These are phyloP conservation scores for Phylloscopus trochilus DNA, from an alignment of 2,113 vertebrate genomes.

Conservation along the genomic window DNA sequence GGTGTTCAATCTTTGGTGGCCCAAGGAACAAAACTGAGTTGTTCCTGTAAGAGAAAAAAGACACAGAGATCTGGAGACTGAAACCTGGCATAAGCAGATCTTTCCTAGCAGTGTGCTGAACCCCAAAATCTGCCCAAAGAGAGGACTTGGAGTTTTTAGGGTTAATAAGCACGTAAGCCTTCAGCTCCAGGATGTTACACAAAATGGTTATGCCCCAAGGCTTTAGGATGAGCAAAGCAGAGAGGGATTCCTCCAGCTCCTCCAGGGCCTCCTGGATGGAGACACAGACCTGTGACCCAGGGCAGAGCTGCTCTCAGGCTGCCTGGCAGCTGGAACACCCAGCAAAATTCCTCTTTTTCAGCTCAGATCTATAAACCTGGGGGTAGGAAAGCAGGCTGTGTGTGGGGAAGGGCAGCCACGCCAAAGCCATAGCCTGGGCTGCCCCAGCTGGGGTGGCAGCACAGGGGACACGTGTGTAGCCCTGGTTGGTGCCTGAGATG, in stretches of 20 bases:
- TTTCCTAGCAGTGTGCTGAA: not conserved
- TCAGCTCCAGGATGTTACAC: not conserved
- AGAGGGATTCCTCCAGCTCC: not conserved
- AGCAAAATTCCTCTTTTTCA: not conserved
- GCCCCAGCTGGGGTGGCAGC: accelerated
- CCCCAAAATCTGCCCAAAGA: not conserved
- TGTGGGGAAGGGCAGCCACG: not conserved
- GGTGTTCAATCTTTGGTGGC: not conserved
- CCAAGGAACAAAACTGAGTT: not conserved
- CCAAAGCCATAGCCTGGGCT: accelerated
- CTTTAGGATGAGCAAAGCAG: not conserved
- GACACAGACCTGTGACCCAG: not conserved
- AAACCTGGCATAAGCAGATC: not conserved
- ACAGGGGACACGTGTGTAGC: accelerated
- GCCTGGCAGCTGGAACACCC: not conserved
- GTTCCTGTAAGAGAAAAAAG: not conserved
- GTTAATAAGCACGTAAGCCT: not conserved
- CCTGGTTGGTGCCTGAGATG: too few relatives aligned
- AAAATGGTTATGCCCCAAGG: not conserved
- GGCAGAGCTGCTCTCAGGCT: not conserved
- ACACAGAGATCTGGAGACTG: not conserved
- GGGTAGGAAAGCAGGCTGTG: not conserved
- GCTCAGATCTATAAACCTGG: not conserved
- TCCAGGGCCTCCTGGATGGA: not conserved
- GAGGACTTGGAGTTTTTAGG: not conserved